Base-by-base conservation (phyloP, 2,888 invertebrate species). In the Schizaphis graminum region DNA sequence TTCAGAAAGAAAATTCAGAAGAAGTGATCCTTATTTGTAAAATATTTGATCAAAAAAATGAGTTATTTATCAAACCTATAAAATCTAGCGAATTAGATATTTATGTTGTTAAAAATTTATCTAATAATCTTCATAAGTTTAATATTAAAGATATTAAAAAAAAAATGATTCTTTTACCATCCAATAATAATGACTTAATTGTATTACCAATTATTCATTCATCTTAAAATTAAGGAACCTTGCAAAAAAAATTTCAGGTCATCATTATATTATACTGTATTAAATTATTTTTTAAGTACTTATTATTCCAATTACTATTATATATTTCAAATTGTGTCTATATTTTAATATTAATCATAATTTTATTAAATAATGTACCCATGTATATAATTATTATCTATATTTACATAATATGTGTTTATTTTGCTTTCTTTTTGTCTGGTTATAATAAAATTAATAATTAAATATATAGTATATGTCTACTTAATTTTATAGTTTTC, bases 41-140 rank as follows among this genome's bases (percentile, higher is more conserved):
- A 53, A 28, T 16, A 88, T 88, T 88, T 88, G 53, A 49, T 2
- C 2, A 88, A 28, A 88, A 49, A 49, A 28, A 88, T 53, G 16
- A 26, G 11, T 49, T 49, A 88, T 88, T 88, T 88, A 13, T 53
- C 3, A 88, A 88, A 88, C 87, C 87, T 16, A 88, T 88, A 53
- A 53, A 53, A 35, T 88, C 87, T n/a, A 16, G 4, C 4, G 53
- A 88, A 49, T 53, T 88, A 88, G 87, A 88, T 53, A 88, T 88
- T 11, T 88, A 88, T 88, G 53, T 53, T 88, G 53, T 88, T 16
- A 35, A 49, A n/a, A 13, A 88, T 49, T 28, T 88, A n/a, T 16
- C 11, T 87, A 13, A 53, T 10, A n/a, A 87, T n/a, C 53, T 87
- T 49, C 0, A 49, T 87, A 13, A 10, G 47, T 87, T 13, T n/a